Evolutionary conservation across 2,888 invertebrate species (phyloP), one percentile per base, ranked within the genome.

Genomic region (Tachina grossa): DNA sequence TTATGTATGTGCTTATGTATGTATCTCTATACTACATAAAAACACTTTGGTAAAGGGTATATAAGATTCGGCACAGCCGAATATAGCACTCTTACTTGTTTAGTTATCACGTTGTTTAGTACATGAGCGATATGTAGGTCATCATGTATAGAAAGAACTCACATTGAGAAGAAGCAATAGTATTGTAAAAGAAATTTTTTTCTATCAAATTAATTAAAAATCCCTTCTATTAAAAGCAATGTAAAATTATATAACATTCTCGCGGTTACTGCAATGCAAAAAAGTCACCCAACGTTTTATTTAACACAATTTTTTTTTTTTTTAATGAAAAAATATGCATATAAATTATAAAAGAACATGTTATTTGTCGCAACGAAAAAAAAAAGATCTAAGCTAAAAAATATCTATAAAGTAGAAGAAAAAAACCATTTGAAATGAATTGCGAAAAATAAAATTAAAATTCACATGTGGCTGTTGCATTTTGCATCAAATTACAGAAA

Each of bases 401-500:
- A 41, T 16, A 69, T 11, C 61, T 45, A 13, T 6, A 53, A 45
- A 51, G 10, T 10, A 19, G 9, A 13, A 39, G 63, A 71, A 8
- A 51, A 65, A 72, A 45, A 31, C 16, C 16, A 72, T 66, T 61
- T 59, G 16, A 59, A 83, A 83, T 72, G 51, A 78, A 83, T 72
- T 83, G 57, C 41, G 47, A 83, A 72, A 47, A 31, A 82, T 55
- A 63, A 76, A 77, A 72, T 78, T 77, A 59, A 83, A 78, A 78
- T 83, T 78, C 83, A 66, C 77, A 72, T 83, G 77, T 66, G 83
- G 77, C 77, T 83, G 71, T 77, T 77, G 71, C 77, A 83, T 78
- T 83, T 72, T 78, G 77, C 77, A 83, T 78, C 66, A 77, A 83
- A 83, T 83, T 83, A 78, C 71, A 59, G 59, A 83, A 66, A 83